Base-by-base conservation (phyloP, 2,888 invertebrate genomes). In the Sinodicranocentrus sp. region DNA sequence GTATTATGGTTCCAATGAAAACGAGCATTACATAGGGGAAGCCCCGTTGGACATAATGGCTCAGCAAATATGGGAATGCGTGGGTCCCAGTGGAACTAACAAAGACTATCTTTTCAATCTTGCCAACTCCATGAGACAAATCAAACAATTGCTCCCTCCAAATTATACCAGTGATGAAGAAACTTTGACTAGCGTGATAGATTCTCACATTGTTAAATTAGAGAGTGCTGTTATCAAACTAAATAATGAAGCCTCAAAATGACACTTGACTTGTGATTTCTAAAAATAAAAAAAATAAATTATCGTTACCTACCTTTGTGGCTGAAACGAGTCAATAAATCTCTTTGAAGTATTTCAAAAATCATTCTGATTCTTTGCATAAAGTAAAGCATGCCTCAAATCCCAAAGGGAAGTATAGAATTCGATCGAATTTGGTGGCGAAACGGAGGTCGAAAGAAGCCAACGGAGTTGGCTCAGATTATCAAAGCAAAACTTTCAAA, bases 81-180 rank as follows among this genome's bases (percentile, higher is more conserved):
- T 92, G 19, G 98, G 98, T 0, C 95, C 96, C 0, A 98, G 98
- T 90, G 98, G 98, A 0, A 91, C 94, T 0, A 99, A 99, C 90
- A 94, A 94, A 52, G 98, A 98, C 89, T 99, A 99, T 92, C 93
- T 98, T 0, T 95, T 95, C 89, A 95, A 95, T 89, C 91, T 98
- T 86, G 96, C 95, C 0, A 91, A 94, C 61, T 93, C 95, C 0
- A 95, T 97, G 95, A 92, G 95, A 80, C 90, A 92, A 54, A 91
- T 97, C 28, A 95, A 94, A 33, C 23, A 63, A 19, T 25, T 13
- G 17, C 48, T 67, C 10, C 59, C 57, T n/a, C 1, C 17, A 21
- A 23, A 2, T 3, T 8, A 8, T 44, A 48, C 13, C 10, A 28
- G 65, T 6, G n/a, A 0, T 1, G 19, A 1, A 17, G 5, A n/a